Base-by-base conservation (phyloP, 2,888 invertebrate genomes). In the Clivina fossor region DNA sequence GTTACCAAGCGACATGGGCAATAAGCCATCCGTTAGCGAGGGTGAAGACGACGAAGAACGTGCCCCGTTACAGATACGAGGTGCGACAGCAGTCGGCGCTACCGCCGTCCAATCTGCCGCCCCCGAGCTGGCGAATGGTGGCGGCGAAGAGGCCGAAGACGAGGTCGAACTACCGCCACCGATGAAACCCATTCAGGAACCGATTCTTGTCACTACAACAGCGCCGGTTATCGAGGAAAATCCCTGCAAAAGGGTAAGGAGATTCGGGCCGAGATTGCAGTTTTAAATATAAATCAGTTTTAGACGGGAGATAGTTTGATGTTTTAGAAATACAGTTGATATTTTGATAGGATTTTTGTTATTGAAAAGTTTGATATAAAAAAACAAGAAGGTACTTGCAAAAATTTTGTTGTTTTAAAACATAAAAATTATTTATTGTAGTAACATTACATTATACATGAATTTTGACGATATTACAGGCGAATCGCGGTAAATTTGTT, bases 161-260 rank as follows among this genome's bases (percentile, higher is more conserved):
- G 90, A 91, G 69, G 81, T 92, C 9, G 94, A 93, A 75, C 77
- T 95, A 64, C 96, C 95, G 48, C 95, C 96, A 26, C 94, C 95
- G 1, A 95, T 95, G 96, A 91, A 93, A 70, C 92, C 92, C n/a
- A 90, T 93, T 63, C 88, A 90, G 71, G 92, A 89, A 67, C 66
- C 73, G 60, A 73, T 74, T 55, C 64, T 72, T 60, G 72, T 73
- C 60, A 73, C 72, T 59, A 68, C 69, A 56, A 67, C 66, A 46
- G 78, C 78, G 60, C 71, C 73, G 0, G 69, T 72, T 28, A 77
- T 78, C 60, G 79, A 80, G 65, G 76, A 80, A 66, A 78, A 77
- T 65, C 78, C 81, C 57, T 78, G 79, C 63, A 81, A 81, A 70
- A 72, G 83, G 74, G 83, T 84, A 69, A 79, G 79, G 74, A 24